phyloP scores from a whole-genome alignment of 2,113 vertebrate genomes.

The Heterochromis multidens region DNA sequence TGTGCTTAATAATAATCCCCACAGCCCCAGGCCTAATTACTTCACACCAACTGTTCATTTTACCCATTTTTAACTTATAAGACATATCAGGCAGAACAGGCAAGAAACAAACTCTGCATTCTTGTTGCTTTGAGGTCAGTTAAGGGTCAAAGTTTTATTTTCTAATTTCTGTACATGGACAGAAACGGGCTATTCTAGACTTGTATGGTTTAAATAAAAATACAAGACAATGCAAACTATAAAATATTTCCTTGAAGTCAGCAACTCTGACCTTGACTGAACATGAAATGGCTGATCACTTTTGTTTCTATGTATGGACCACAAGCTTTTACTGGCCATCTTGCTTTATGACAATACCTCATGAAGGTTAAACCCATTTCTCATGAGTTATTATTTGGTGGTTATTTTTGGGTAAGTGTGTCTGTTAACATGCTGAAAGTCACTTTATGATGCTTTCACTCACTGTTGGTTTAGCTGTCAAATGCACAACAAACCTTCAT shows the following conservation, averaged over 20 bases:
- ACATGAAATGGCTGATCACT: background rate
- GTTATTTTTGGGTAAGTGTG: conserved; percentile 54
- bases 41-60: conserved; percentile 47
- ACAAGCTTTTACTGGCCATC: conserved; percentile 31
- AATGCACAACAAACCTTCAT: conserved; percentile 46
- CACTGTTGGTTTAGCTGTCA: conserved; percentile 46
- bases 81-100: background rate
- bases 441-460: conserved; percentile 47
- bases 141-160: background rate
- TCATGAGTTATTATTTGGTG: conserved; percentile 48
- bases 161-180: background rate
- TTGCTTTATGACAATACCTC: conserved; percentile 28
- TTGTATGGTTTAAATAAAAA: background rate
- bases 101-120: background rate
- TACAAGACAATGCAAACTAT: background rate
- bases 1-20: conserved; percentile 48
- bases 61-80: conserved; percentile 33
- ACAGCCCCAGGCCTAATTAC: conserved; percentile 36
- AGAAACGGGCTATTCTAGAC: background rate
- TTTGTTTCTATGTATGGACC: background rate
- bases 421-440: conserved; percentile 41
- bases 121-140: background rate
- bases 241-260: conserved; percentile 14
- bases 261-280: background rate
- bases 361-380: conserved; percentile 50